Evolutionary conservation across 2,797 vertebrate genomes (phyloP), one percentile per base, ranked within the genome.

Genomic region (Mormyrops attenuatus): DNA sequence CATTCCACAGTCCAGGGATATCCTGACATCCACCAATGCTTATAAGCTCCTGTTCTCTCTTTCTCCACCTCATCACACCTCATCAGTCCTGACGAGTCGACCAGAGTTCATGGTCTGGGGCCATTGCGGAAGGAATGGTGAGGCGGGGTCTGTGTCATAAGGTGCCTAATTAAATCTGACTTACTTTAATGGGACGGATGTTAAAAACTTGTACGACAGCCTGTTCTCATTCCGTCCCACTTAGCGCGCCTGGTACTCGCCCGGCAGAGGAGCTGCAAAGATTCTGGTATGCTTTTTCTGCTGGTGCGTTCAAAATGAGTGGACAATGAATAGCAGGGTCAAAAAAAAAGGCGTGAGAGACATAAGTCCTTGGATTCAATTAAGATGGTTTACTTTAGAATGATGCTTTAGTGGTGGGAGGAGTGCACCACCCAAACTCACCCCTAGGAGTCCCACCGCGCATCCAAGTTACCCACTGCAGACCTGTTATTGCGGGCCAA

Each of bases 61-160:
- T 41, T 80, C 73, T 80, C 38, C 73, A 80, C 73, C 34, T 80
- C 73, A 80, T 80, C 73, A 44, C 73, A 80, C 73, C 73, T 80
- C 41, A 44, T 80, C 73, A 80, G 73, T 80, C 73, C 73, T 80
- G 73, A 80, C 44, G 73, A 80, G 73, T 44, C 77, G 47, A 82
- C 20, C 77, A n/a, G 77, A 41, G 41, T 44, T 47, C 41, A 41
- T 41, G 77, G 38, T 82, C 77, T 7, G 41, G 41, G 5, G 77
- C 20, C 38, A 15, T 26, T 22, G 44, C 82, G 0, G 17, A 30
- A 5, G 47, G n/a, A 13, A 22, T 17, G n/a, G 80, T 22, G n/a
- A 85, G 82, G 82, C 11, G 52, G 82, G 82, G 22, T 47, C 82
- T 44, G 41, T 47, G 22, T 50, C 82, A 85, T 85, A 9, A 47